Evolutionary conservation across 2,888 invertebrate genomes (phyloP).

Genomic region (Vanessa cardui): DNA sequence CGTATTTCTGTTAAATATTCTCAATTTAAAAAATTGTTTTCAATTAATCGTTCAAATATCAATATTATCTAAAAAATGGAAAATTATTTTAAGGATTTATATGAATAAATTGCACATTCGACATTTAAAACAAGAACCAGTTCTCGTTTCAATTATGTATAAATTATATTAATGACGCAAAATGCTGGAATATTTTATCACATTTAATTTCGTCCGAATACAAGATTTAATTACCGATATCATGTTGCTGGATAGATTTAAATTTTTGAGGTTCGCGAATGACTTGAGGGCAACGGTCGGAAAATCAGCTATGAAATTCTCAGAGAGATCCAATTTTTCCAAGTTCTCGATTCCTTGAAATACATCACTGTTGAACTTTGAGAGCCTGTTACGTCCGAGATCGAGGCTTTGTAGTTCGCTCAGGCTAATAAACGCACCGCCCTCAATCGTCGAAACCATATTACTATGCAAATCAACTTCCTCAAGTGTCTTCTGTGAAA

Average conservation of each 20-base stretch:
- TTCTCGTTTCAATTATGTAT: no score
- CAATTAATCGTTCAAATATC: no score
- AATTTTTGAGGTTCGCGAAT: conserved; percentile 86
- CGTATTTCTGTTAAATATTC: neutral
- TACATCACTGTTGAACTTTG: conserved; percentile 92
- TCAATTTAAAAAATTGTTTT: no score
- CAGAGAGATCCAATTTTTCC: conserved; percentile 91
- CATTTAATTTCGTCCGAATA: conserved; percentile 1
- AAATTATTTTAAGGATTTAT: no score
- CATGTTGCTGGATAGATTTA: conserved; percentile 93
- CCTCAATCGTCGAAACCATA: conserved; percentile 88
- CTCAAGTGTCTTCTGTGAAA: conserved; percentile 86
- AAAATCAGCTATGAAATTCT: conserved; percentile 92
- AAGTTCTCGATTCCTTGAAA: conserved; percentile 90
- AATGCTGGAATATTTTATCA: neutral
- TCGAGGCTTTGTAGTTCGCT: conserved; percentile 86
- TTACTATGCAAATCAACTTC: conserved; percentile 91
- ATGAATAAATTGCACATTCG: no score
- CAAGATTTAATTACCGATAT: conserved; percentile 84
- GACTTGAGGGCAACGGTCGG: conserved; percentile 90
- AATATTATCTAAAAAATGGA: no score
- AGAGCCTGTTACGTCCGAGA: conserved; percentile 89
- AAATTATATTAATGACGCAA: neutral
- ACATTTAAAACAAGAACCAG: no score
- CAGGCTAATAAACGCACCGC: conserved; percentile 88